Percentiles rank a stretch among this genome's conserved stretches.
phyloP scores from a whole-genome alignment of 2,113 vertebrate species.

The Cephalophus harveyi region DNA sequence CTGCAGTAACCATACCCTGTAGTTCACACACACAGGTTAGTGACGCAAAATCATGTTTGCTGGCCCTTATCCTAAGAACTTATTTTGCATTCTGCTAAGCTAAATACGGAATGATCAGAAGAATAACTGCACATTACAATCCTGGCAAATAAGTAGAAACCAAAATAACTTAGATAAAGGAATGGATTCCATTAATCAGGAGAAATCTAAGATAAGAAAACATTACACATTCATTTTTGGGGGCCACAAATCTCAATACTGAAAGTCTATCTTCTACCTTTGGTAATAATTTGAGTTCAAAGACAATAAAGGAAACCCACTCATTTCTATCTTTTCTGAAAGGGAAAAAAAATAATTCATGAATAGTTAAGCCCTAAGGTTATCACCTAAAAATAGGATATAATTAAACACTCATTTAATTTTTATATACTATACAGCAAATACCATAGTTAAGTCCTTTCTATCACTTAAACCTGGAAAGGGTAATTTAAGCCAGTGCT shows the following conservation, averaged over 20 bases:
- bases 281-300: background rate
- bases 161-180: background rate
- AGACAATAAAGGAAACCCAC: conserved; percentile 6
- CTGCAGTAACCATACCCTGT: background rate
- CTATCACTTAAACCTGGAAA: background rate
- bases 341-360: background rate
- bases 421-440: background rate
- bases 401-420: background rate
- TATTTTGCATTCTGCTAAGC: background rate
- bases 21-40: background rate
- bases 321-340: background rate
- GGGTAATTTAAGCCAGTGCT: background rate
- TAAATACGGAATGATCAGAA: background rate
- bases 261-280: background rate
- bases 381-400: background rate
- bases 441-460: background rate
- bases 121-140: background rate
- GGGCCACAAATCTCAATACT: background rate
- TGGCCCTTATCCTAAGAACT: background rate
- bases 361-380: background rate
- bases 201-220: background rate
- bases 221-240: background rate
- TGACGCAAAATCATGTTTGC: background rate
- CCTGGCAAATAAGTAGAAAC: background rate
- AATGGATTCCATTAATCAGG: background rate